phyloP scores from a whole-genome alignment of 2,888 invertebrate genomes.

The Calameuta idolon region DNA sequence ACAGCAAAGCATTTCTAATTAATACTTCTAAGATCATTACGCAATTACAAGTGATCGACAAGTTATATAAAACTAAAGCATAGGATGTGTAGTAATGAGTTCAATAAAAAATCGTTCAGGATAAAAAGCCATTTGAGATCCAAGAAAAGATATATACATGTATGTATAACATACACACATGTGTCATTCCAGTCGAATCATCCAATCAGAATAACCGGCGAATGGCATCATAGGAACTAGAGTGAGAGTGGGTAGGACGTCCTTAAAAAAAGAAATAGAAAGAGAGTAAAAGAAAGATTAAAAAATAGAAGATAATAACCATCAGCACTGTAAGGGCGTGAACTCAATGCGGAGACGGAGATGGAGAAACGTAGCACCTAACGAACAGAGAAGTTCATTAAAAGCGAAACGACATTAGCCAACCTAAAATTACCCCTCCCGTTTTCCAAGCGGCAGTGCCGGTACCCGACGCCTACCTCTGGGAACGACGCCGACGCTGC shows the following conservation, averaged over 20 bases:
- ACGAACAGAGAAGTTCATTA: conserved; percentile 67
- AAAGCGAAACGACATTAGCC: conserved; percentile 66
- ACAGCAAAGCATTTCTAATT: not conserved
- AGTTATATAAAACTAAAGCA: not conserved
- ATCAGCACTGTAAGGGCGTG: not conserved
- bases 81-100: too few species aligned
- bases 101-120: not conserved
- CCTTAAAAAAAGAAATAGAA: not conserved
- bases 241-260: not conserved
- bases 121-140: not conserved
- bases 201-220: not conserved
- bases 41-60: not conserved
- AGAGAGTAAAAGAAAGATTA: not conserved
- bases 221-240: not conserved
- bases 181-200: not conserved
- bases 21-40: not conserved
- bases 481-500: conserved; percentile 30
- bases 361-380: conserved; percentile 62
- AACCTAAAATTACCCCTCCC: conserved; percentile 64
- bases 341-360: conserved; percentile 41
- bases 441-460: conserved; percentile 32
- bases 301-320: not conserved
- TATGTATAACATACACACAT: not conserved
- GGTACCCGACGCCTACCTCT: conserved; percentile 36
- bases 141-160: not conserved